Evolutionary conservation across 2,888 invertebrate genomes (phyloP), one percentile per base, ranked within the genome.

Genomic region (Syrphus vitripennis): DNA sequence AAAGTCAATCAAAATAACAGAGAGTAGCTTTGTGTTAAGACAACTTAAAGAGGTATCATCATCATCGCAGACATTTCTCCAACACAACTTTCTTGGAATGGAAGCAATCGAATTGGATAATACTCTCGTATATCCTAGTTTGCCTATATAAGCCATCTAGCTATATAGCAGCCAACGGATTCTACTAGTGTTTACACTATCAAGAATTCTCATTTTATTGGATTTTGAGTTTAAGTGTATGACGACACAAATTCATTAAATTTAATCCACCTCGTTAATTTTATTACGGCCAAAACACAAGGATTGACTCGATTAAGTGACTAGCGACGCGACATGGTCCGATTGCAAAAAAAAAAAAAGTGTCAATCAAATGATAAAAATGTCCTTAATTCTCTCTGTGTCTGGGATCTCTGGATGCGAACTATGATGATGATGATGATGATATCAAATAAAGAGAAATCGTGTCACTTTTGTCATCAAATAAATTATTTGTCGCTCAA

Each of bases 381-480:
- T 70, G 55, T 57, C 70, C 70, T 70, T 57, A 70, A 70, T 70
- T 70, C 55, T 29, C 42, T 70, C 16, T 70, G 53, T 70, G 70
- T 42, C 55, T 55, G 70, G 34, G 19, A 34, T 59, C 57, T 37
- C 34, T 55, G 70, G n/a, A 53, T 55, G n/a, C n/a, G 40, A 70
- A 76, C 83, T 79, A 70, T 75, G 42, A 63, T 63, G 26, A 21
- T 40, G 26, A 40, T 16, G 63, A 79, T 63, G 78, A 80, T 70
- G 74, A 63, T 80, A 83, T 83, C 69, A 74, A 79, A 80, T 79
- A 83, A 14, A 69, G 69, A 67, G 72, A 48, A 83, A 83, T 83
- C 83, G 75, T 80, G 83, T 83, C 83, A 75, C 70, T 83, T 83
- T 80, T 83, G 80, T 75, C 80, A 34, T 83, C 80, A 83, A 83